phyloP scores from a whole-genome alignment of 2,113 vertebrate species.

The Sus scrofa region DNA sequence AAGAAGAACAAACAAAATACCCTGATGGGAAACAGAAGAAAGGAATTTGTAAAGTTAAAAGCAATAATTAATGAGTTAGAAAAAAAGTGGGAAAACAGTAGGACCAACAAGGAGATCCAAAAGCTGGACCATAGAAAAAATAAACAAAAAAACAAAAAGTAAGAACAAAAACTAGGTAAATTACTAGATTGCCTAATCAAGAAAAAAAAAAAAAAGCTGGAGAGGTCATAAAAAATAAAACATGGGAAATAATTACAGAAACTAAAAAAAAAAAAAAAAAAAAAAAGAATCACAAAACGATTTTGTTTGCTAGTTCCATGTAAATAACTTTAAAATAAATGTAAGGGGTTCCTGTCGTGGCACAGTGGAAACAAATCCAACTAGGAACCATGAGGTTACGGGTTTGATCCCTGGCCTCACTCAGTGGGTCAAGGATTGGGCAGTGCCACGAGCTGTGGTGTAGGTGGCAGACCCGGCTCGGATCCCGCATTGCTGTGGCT shows the following conservation, averaged over 20 bases:
- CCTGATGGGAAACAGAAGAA: background rate
- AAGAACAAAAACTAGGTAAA: background rate
- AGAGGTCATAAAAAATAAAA: background rate
- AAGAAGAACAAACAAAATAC: background rate
- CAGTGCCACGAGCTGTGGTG: no score
- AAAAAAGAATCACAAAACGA: background rate
- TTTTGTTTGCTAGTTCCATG: background rate
- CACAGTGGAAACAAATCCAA: no score
- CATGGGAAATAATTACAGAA: conserved; percentile 29
- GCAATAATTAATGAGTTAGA: background rate
- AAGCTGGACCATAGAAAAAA: conserved; percentile 7
- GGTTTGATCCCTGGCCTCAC: no score
- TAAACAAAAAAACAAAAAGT: background rate
- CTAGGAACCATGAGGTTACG: no score
- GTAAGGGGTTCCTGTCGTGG: no score
- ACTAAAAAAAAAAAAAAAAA: conserved; percentile 48
- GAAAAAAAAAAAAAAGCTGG: background rate
- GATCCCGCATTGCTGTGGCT: no score
- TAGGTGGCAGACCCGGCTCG: no score
- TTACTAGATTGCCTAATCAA: background rate
- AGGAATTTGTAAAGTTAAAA: background rate
- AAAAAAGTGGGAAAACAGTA: background rate
- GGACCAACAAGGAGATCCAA: background rate
- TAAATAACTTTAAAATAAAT: conserved; percentile 33
- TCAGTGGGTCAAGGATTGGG: no score